Percentiles rank a stretch among this genome's conserved stretches.
These are phyloP conservation scores for Colletes collaris DNA, from an alignment of 2,888 invertebrate genomes.

Conservation along the genomic window DNA sequence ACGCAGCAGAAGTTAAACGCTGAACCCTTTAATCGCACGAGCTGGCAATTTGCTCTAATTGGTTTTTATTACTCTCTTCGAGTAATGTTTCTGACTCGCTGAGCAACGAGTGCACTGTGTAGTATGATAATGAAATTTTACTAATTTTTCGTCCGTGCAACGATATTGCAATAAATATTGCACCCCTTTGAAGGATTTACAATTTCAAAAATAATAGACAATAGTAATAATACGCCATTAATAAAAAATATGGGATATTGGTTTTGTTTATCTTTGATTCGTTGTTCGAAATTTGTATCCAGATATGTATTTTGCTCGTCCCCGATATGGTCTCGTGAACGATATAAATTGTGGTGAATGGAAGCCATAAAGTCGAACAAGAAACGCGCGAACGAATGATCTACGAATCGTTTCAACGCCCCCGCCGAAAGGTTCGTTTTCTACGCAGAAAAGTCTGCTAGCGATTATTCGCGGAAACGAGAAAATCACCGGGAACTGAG, in stretches of 20 bases:
- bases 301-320: too few species aligned
- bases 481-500: slow-evolving; percentile 4
- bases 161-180: neutral
- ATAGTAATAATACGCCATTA: too few species aligned
- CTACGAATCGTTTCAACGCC: slow-evolving; percentile 25
- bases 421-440: neutral
- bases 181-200: neutral
- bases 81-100: slow-evolving; percentile 28
- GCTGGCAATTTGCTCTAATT: slow-evolving; percentile 48
- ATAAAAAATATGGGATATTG: too few species aligned
- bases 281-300: too few species aligned
- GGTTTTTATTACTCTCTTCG: slow-evolving; percentile 53
- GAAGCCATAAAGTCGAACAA: slow-evolving; percentile 34
- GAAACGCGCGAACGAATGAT: slow-evolving; percentile 35
- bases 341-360: slow-evolving; percentile 29
- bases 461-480: slow-evolving; percentile 4
- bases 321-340: neutral
- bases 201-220: too few species aligned
- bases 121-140: slow-evolving; percentile 24
- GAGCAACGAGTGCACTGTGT: slow-evolving; percentile 22
- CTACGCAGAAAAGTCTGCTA: slow-evolving; percentile 24
- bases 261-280: too few species aligned
- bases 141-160: neutral
- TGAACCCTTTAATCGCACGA: slow-evolving; percentile 46
- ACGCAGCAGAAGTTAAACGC: slow-evolving; percentile 46